Evolutionary conservation across 2,888 invertebrate genomes (phyloP).

Genomic region (Drosophila formosana): DNA sequence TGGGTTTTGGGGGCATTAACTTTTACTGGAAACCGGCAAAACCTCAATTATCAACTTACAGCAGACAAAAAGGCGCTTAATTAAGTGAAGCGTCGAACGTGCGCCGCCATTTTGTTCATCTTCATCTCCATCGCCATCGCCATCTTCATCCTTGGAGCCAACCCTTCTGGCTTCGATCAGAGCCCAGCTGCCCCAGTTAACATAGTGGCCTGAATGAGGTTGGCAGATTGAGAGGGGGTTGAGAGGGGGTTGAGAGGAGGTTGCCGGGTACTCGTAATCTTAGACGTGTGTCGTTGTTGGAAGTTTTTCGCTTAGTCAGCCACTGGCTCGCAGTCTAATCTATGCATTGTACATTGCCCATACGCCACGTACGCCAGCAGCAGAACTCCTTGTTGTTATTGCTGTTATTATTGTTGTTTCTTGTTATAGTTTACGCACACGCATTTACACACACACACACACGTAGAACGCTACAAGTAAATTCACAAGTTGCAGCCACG

Average conservation of each 20-base stretch:
- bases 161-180: constrained; percentile 17
- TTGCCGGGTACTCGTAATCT: constrained; percentile 33
- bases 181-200: constrained; percentile 7
- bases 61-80: constrained; percentile 77
- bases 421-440: constrained; percentile 31
- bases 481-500: constrained; percentile 7
- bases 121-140: neutral
- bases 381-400: constrained; percentile 36
- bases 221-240: too few relatives aligned
- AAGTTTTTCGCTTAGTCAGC: constrained; percentile 58
- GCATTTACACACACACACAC: constrained; percentile 13
- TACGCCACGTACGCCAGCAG: constrained; percentile 17
- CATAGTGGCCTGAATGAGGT: too few relatives aligned
- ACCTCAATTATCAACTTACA: constrained; percentile 79
- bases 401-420: constrained; percentile 34
- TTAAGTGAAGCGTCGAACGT: constrained; percentile 74
- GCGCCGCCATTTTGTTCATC: constrained; percentile 62
- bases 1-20: constrained; percentile 64
- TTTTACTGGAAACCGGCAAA: constrained; percentile 68
- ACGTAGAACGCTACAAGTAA: neutral
- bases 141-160: neutral
- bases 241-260: too few relatives aligned
- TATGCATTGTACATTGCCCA: constrained; percentile 24
- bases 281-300: constrained; percentile 48
- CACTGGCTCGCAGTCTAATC: constrained; percentile 35